These are phyloP conservation scores for Drosophila mayaguana DNA, from an alignment of 2,888 invertebrate species.

Conservation along the genomic window DNA sequence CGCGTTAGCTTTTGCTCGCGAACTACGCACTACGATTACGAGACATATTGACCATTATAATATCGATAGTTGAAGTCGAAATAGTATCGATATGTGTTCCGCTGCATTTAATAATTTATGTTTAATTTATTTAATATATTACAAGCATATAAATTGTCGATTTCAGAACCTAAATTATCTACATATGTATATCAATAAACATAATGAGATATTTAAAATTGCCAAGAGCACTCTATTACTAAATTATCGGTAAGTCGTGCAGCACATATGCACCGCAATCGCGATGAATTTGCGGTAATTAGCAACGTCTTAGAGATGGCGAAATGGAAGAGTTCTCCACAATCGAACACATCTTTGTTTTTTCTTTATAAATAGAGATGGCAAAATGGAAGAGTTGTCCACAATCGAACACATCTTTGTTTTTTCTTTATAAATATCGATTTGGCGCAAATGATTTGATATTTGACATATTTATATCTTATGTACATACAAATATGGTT, in stretches of 20 bases:
- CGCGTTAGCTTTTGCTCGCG: slow-evolving; percentile 54
- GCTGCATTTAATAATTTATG: not conserved
- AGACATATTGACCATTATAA: slow-evolving; percentile 17
- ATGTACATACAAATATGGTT: not conserved
- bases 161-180: not conserved
- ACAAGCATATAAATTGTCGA: not conserved
- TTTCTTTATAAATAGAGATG: too few relatives aligned
- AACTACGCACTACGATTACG: slow-evolving; percentile 61
- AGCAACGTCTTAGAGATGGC: not conserved
- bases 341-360: not conserved
- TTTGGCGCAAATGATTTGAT: not conserved
- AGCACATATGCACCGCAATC: not conserved
- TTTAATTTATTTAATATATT: not conserved
- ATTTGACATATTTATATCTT: not conserved
- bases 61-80: slow-evolving; percentile 36
- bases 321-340: not conserved
- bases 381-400: not conserved
- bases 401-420: not conserved
- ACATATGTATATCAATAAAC: not conserved
- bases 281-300: not conserved
- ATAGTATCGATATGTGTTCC: slow-evolving; percentile 32
- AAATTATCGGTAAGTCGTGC: not conserved
- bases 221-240: too few relatives aligned
- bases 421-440: slow-evolving; percentile 3
- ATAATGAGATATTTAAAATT: not conserved